Evolutionary conservation across 2,113 vertebrate genomes (phyloP).

Genomic region (Triplophysa tibetana): DNA sequence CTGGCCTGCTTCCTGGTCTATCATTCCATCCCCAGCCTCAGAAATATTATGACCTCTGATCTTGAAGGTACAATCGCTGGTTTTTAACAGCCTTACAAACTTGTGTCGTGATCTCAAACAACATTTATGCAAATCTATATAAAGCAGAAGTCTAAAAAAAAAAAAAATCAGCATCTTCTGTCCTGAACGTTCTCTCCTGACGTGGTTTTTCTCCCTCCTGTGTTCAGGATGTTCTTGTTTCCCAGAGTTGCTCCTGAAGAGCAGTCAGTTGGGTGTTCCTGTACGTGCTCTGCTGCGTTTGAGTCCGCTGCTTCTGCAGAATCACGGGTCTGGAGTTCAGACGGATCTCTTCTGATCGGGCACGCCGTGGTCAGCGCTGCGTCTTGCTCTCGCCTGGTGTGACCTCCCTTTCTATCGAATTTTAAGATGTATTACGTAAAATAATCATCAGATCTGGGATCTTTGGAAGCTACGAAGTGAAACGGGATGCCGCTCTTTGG

Average conservation of each 20-base stretch:
- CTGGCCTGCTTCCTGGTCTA: slow-evolving; percentile 92
- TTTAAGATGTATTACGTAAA: background rate
- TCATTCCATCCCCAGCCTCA: slow-evolving; percentile 83
- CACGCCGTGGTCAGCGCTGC: background rate
- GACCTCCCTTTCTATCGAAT: background rate
- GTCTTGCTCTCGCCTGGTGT: background rate
- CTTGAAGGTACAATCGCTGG: slow-evolving; percentile 78
- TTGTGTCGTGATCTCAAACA: no score
- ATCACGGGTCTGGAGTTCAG: background rate
- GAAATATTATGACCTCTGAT: slow-evolving; percentile 73
- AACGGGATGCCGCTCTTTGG: background rate
- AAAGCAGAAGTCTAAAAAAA: no score
- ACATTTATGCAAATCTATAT: no score
- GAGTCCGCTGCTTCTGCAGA: slow-evolving; percentile 78
- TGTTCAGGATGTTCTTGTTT: slow-evolving; percentile 81
- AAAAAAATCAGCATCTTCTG: no score
- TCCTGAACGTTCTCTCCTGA: background rate
- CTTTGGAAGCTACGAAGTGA: background rate
- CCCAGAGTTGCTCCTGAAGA: slow-evolving; percentile 82
- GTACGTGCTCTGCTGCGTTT: slow-evolving; percentile 85
- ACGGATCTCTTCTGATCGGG: background rate
- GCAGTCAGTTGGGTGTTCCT: slow-evolving; percentile 81
- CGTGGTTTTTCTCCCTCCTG: background rate
- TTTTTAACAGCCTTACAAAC: no score
- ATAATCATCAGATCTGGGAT: background rate